Evolutionary conservation across 2,113 vertebrate genomes (phyloP).

Genomic region (Rhinopomastus cyanomelas): DNA sequence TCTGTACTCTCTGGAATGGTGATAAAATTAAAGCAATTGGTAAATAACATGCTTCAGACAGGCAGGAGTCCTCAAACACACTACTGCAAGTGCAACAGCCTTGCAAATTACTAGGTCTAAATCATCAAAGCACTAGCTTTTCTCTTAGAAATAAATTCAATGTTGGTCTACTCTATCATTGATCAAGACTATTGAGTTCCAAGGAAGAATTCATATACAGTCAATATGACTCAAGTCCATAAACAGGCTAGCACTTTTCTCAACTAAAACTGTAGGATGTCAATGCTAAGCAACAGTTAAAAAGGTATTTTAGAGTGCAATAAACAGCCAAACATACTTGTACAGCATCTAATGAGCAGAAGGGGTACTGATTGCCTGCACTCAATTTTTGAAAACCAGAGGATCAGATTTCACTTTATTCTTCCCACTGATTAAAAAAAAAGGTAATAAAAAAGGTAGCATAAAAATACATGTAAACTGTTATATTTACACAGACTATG

Average conservation of each 20-base stretch:
- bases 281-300: constrained; percentile 6
- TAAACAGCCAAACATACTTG: background rate
- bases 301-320: background rate
- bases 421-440: background rate
- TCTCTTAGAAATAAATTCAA: background rate
- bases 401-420: background rate
- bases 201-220: background rate
- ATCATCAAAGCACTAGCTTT: background rate
- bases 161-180: background rate
- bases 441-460: no score
- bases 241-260: background rate
- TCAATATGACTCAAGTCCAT: background rate
- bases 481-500: background rate
- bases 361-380: background rate
- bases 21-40: background rate
- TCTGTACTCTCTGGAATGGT: background rate
- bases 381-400: background rate
- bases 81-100: background rate
- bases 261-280: background rate
- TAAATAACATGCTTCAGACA: background rate
- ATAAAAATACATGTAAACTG: background rate
- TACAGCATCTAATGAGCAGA: background rate
- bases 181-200: background rate
- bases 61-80: background rate
- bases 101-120: background rate